Base-by-base conservation (phyloP, 2,797 vertebrate genomes). In the Mus caroli region DNA sequence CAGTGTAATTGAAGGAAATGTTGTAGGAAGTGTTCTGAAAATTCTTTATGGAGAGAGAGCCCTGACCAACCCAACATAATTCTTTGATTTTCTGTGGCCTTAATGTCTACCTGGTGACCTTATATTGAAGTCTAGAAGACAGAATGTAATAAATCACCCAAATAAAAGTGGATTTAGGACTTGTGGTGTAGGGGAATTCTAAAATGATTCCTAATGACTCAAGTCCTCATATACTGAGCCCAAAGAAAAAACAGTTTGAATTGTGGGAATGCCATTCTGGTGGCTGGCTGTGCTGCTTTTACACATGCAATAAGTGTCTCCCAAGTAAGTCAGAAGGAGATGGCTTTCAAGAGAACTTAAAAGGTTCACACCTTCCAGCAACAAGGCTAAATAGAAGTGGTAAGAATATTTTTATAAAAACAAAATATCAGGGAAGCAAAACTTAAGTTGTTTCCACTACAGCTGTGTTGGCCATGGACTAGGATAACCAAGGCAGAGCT, bases 51-150 rank as follows among this genome's bases (percentile, higher is more conserved):
- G 17, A 87, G 28, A 87, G 28, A 82, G 26, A 84, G n/a, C 34
- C n/a, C 20, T 88, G 73, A 7, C 12, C 24, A 28, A 22, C 13
- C 34, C 31, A 62, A 73, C 3, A 20, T 79, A 90, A 69, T 67
- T 52, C 46, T 82, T 3, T 85, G 54, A 75, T 71, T 97, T 37
- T 58, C 50, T 90, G 11, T 83, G 43, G 37, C 37, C 80, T 94
- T 26, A 28, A 40, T 28, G 3, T 83, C 17, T 87, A 56, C 20
- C 40, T 88, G 37, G 62, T 78, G 28, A 90, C 37, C 3, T 20
- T 84, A 56, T 43, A 71, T 54, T 69, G n/a, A 67, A 24, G 10
- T 77, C 94, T 96, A 31, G 46, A 73, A 95, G 91, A 79, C 1
- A 56, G 15, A 52, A 50, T 91, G 46, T 71, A 77, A 90, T 54